Evolutionary conservation across 2,113 vertebrate genomes (phyloP), one percentile per base, ranked within the genome.

Genomic region (Thermophis baileyi): DNA sequence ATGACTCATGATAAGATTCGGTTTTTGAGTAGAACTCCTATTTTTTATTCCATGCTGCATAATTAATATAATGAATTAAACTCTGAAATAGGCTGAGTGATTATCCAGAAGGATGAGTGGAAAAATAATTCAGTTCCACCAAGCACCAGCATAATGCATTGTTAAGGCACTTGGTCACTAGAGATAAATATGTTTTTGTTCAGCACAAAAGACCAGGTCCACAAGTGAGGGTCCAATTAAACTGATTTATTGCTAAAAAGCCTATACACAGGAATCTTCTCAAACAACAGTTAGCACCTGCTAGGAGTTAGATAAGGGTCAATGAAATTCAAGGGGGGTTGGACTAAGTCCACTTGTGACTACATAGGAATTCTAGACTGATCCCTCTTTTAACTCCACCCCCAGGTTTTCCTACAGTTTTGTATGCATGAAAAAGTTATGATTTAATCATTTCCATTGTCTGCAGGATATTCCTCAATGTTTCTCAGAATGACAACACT

Each of bases 401-500:
- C 2, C 5, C 30, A 18, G 30, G 30, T 69, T 69, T 69, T 69
- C 30, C 14, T 69, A 69, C 4, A 14, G 12, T 69, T 81, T 81
- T 81, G 35, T 40, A 40, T 20, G 18, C 35, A 81, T 81, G 74
- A 20, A 55, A 57, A 89, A 27, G 18, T 54, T 47, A 8, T 89
- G 50, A 92, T 55, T 92, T 91, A 91, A 60, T 96, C 91, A 88
- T 93, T 96, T 90, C 92, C 90, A 55, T 22, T 7, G 20, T 40
- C n/a, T 95, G 69, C 89, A 99, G 99, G 96, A 99, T 99, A 96
- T 99, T 99, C 96, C 97, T 99, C 93, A 98, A 99, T 1, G 98
- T 99, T 92, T 99, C 99, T 54, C 99, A 99, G 96, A 99, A 99
- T 0, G 98, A 99, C 97, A 99, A 99, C 98, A 99, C 98, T 0